Evolutionary conservation across 2,113 vertebrate genomes (phyloP).

Genomic region (Dipodomys stephensi): DNA sequence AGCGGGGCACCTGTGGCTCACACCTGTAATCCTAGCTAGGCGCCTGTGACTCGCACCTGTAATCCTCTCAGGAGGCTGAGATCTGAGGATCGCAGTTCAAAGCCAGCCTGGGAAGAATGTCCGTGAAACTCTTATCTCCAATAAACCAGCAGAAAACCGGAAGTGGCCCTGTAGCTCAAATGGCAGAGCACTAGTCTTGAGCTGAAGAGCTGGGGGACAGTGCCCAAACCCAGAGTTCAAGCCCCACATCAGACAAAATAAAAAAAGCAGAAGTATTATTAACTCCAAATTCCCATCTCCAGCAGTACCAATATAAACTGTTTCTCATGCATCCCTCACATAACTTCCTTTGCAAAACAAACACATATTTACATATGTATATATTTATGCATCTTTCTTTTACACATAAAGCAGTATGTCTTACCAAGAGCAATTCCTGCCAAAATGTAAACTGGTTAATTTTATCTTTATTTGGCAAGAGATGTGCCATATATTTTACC

Average conservation of each 20-base stretch:
- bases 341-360: slow-evolving; percentile 56
- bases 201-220: too few species aligned
- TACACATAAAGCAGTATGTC: not conserved
- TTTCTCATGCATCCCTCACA: not conserved
- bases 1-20: not conserved
- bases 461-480: slow-evolving; percentile 53
- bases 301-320: not conserved
- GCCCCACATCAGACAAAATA: not conserved
- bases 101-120: too few species aligned
- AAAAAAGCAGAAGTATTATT: not conserved
- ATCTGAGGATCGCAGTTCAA: too few species aligned
- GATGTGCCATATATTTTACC: not conserved
- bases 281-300: not conserved
- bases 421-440: slow-evolving; percentile 36
- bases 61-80: too few species aligned
- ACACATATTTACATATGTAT: slow-evolving; percentile 37
- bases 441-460: slow-evolving; percentile 20
- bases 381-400: slow-evolving; percentile 58
- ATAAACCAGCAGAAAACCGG: too few species aligned
- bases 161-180: too few species aligned
- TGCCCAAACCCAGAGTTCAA: too few species aligned
- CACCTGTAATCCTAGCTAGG: too few species aligned
- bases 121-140: too few species aligned
- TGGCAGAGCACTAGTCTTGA: too few species aligned
- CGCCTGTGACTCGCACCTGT: too few species aligned